phyloP scores from a whole-genome alignment of 2,113 vertebrate species.

The Ophiodon elongatus region DNA sequence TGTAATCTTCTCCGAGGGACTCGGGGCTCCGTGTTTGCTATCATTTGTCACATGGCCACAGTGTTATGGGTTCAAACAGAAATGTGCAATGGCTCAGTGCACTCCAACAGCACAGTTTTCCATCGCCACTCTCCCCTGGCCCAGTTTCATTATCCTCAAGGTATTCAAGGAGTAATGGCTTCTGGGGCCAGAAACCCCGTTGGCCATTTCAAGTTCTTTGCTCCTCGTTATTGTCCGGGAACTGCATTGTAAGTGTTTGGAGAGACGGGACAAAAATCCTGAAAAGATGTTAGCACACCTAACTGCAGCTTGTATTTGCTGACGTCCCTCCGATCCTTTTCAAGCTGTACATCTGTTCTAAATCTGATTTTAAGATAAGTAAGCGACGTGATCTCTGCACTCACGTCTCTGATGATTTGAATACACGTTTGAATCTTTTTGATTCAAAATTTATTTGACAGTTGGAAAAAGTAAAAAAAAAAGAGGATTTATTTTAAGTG shows the following conservation, averaged over 20 bases:
- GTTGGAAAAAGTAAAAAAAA: not conserved
- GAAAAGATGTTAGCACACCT: not conserved
- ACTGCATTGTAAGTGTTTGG: slow-evolving; percentile 31
- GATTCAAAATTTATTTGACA: slow-evolving; percentile 19
- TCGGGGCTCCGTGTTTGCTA: slow-evolving; percentile 69
- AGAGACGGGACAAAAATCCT: not conserved
- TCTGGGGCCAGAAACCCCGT: slow-evolving; percentile 63
- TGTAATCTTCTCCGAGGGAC: slow-evolving; percentile 66
- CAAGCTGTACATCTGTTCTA: slow-evolving; percentile 28
- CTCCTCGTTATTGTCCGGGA: slow-evolving; percentile 60
- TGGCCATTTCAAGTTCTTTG: slow-evolving; percentile 74
- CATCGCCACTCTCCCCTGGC: slow-evolving; percentile 67
- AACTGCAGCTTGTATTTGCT: slow-evolving; percentile 10
- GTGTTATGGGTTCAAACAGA: slow-evolving; percentile 82
- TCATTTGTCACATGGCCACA: slow-evolving; percentile 80
- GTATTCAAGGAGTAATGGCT: slow-evolving; percentile 79
- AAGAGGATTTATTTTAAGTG: slow-evolving; percentile 33
- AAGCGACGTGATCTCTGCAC: slow-evolving; percentile 5
- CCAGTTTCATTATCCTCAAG: slow-evolving; percentile 77
- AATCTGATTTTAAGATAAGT: slow-evolving; percentile 30
- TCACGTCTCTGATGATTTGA: slow-evolving; percentile 9
- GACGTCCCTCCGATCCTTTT: not conserved
- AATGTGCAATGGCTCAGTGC: slow-evolving; percentile 79
- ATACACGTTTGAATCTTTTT: slow-evolving; percentile 17
- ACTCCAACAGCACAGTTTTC: slow-evolving; percentile 75